Evolutionary conservation across 1,140 invertebrate genomes (phyloP).

Genomic region (Pantala flavescens): DNA sequence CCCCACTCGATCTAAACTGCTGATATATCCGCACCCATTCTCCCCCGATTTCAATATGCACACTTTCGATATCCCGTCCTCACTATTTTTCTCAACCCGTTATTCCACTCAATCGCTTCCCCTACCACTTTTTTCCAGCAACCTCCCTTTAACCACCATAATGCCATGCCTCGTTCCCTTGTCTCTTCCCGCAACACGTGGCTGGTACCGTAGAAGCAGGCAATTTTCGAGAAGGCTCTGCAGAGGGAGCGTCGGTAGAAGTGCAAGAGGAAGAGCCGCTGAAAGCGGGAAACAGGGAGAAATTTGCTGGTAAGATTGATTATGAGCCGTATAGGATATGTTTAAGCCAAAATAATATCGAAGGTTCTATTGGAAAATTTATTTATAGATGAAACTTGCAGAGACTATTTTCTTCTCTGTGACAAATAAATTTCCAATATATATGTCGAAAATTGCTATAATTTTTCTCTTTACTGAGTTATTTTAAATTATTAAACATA

Average conservation of each 20-base stretch:
- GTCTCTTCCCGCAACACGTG: slow-evolving; percentile 2
- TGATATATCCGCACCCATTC: neutral
- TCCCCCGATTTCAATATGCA: neutral
- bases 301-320: no score
- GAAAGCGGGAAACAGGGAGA: neutral
- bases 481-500: no score
- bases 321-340: no score
- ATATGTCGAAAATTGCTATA: no score
- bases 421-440: no score
- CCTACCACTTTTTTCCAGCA: neutral
- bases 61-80: neutral
- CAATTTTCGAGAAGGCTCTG: neutral
- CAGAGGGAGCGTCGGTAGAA: neutral
- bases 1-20: neutral
- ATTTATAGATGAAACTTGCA: no score
- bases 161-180: neutral
- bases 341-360: no score
- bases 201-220: neutral
- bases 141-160: neutral
- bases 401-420: no score
- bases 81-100: neutral
- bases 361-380: no score
- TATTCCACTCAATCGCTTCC: neutral
- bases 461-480: no score
- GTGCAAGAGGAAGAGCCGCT: neutral